A percentile compares a stretch with the other conserved stretches of the same genome.
phyloP scores from a whole-genome alignment of 2,113 vertebrate species.

The Limanda limanda region DNA sequence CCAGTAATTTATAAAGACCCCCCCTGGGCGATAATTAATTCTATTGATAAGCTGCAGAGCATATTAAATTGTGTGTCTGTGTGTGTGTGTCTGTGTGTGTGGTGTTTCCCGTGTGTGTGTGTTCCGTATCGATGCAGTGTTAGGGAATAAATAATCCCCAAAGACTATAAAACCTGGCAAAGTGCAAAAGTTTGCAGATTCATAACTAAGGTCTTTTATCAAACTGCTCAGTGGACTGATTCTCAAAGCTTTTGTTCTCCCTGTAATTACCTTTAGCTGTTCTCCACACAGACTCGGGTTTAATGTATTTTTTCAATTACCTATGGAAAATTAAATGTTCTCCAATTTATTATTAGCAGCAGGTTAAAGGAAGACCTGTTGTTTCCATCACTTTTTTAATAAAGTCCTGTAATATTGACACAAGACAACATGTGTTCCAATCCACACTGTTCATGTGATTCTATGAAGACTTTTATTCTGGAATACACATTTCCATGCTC shows the following conservation, averaged over 20 bases:
- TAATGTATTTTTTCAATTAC: constrained; percentile 58
- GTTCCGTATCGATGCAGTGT: constrained; percentile 28
- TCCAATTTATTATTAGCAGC: constrained; percentile 22
- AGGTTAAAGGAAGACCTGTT: constrained; percentile 20
- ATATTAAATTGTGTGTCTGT: constrained; percentile 50
- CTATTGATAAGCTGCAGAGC: constrained; percentile 68
- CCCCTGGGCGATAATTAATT: constrained; percentile 71
- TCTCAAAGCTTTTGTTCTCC: constrained; percentile 16
- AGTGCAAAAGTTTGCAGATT: constrained; percentile 62
- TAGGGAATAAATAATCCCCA: constrained; percentile 28
- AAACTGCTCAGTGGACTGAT: constrained; percentile 45
- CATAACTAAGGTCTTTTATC: constrained; percentile 55
- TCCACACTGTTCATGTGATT: background rate
- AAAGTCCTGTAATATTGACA: background rate
- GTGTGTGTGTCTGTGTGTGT: background rate
- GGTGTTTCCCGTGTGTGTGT: constrained; percentile 15
- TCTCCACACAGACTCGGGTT: constrained; percentile 45
- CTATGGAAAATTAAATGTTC: constrained; percentile 32
- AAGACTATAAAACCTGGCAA: constrained; percentile 49
- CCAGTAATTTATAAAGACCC: constrained; percentile 68
- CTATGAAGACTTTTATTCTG: background rate
- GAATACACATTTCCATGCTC: no score
- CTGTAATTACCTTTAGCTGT: constrained; percentile 43
- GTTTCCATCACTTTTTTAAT: background rate
- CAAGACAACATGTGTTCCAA: no score